phyloP scores from a whole-genome alignment of 2,113 vertebrate species.

The Chloropsis hardwickii region DNA sequence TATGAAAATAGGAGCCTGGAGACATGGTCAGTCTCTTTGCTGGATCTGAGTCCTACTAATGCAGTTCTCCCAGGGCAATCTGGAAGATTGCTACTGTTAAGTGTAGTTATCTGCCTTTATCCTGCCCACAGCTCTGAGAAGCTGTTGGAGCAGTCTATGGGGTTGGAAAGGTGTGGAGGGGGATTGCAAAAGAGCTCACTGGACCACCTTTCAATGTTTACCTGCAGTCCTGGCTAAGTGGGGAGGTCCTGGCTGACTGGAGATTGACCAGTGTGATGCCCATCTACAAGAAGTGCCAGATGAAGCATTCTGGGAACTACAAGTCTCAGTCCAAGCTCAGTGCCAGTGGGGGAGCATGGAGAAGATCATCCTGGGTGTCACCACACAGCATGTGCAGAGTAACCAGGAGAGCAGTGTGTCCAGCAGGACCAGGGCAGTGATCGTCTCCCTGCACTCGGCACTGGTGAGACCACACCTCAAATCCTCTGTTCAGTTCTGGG shows the following conservation, averaged over 20 bases:
- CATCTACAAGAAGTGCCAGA: neutral
- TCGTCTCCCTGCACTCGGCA: fast-evolving
- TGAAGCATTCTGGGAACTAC: neutral
- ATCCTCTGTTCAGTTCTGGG: neutral
- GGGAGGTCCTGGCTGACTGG: neutral
- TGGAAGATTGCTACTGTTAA: neutral
- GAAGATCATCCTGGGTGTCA: neutral
- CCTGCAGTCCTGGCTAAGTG: neutral
- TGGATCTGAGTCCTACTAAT: neutral
- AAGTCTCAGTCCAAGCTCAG: neutral
- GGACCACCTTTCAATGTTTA: neutral
- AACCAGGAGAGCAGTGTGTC: neutral
- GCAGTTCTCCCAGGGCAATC: neutral
- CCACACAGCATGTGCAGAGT: neutral
- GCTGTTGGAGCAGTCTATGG: neutral
- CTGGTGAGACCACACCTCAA: neutral
- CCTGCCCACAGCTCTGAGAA: neutral
- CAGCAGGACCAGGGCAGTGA: neutral
- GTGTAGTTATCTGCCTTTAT: neutral
- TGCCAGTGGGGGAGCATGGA: too few species aligned
- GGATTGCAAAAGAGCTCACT: neutral
- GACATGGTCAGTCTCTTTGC: neutral
- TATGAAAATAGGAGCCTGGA: neutral
- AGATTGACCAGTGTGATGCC: neutral
- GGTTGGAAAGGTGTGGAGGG: neutral